Evolutionary conservation across 2,113 vertebrate species (phyloP).

Genomic region (Larimichthys polyactis): DNA sequence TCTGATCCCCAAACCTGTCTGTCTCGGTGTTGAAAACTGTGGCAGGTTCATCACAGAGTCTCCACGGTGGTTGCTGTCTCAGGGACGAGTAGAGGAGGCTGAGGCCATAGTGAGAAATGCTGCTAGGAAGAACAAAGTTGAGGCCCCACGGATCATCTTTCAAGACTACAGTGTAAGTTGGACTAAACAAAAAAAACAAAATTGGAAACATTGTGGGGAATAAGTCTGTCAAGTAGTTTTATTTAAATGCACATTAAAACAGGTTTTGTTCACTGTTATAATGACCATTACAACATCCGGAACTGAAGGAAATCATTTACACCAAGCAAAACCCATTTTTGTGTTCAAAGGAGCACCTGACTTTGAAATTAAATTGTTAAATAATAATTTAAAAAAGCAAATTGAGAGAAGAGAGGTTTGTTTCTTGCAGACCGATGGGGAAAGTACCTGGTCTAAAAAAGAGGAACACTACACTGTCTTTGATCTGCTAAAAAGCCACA

Average conservation of each 20-base stretch:
- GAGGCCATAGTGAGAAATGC: slow-evolving; percentile 88
- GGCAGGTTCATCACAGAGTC: slow-evolving; percentile 93
- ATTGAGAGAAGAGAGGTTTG: neutral
- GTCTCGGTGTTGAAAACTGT: slow-evolving; percentile 25
- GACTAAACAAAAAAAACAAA: neutral
- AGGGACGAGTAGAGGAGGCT: slow-evolving; percentile 88
- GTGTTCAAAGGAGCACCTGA: no score
- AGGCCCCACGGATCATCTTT: slow-evolving; percentile 86
- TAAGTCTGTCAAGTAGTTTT: no score
- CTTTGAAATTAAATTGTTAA: neutral
- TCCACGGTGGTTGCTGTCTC: slow-evolving; percentile 92
- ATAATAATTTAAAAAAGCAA: neutral
- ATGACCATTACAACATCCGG: no score
- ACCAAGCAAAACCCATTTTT: no score
- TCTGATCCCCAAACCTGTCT: neutral
- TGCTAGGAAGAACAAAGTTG: slow-evolving; percentile 86
- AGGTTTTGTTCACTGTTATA: no score
- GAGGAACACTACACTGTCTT: slow-evolving; percentile 75
- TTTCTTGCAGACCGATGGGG: slow-evolving; percentile 45
- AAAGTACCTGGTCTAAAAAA: slow-evolving; percentile 1
- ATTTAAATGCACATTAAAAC: no score
- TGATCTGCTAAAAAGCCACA: slow-evolving; percentile 84
- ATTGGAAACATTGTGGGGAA: no score
- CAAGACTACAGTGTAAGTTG: slow-evolving; percentile 76
- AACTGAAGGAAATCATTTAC: no score